Conservation (phyloP, 1,140 invertebrate genomes). For the Neodiprion pinetum region DNA sequence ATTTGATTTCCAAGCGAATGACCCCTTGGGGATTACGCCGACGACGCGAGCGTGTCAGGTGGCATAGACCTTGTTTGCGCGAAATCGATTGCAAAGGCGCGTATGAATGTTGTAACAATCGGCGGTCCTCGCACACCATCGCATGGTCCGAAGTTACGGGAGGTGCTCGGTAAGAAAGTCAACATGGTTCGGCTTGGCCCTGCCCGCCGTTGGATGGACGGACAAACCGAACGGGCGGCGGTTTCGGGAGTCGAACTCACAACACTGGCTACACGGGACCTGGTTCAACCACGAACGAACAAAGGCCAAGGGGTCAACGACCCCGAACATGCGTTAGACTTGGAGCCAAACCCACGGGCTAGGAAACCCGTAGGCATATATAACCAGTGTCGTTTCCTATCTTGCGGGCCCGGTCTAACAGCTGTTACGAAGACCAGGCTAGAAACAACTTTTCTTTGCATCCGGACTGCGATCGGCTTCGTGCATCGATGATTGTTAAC, state of each 20-base stretch:
- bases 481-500: too few species aligned
- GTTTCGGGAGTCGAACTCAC: constrained; percentile 6
- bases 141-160: too few species aligned
- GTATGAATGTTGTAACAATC: too few species aligned
- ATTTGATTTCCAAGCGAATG: too few species aligned
- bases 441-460: too few species aligned
- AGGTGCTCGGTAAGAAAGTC: background rate
- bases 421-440: background rate
- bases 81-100: background rate
- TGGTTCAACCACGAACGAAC: background rate
- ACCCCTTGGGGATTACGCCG: too few species aligned
- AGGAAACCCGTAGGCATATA: background rate
- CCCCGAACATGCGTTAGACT: constrained; percentile 4
- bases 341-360: background rate
- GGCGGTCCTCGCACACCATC: too few species aligned
- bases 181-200: background rate
- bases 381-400: constrained; percentile 3
- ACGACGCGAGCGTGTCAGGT: background rate
- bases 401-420: background rate
- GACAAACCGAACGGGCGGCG: background rate
- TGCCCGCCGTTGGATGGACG: background rate
- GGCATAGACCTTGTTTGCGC: constrained; percentile 1
- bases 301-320: constrained; percentile 6
- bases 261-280: background rate
- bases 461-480: too few species aligned